These are phyloP conservation scores for Bergia puertoricense DNA, from an alignment of 92 coral and sea anemone genomes.

Conservation along the genomic window DNA sequence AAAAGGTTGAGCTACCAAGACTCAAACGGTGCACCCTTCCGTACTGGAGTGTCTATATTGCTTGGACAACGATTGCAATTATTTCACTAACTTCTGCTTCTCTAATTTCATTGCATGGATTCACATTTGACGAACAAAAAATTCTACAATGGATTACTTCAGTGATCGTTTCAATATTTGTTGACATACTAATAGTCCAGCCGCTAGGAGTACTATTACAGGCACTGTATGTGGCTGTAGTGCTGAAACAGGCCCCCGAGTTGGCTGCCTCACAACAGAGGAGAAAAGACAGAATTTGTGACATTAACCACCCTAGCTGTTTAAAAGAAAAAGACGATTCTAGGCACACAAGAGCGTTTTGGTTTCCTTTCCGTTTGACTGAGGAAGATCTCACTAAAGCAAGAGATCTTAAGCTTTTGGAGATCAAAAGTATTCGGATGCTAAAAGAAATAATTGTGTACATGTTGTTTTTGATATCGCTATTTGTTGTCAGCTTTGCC, in stretches of 20 bases:
- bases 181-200: constrained; percentile 76
- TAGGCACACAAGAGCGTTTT: not conserved
- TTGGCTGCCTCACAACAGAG: constrained; percentile 27
- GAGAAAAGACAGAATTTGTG: constrained; percentile 10
- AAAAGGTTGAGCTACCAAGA: not conserved
- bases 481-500: constrained; percentile 78
- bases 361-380: constrained; percentile 2
- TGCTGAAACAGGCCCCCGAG: constrained; percentile 75
- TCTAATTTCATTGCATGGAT: constrained; percentile 77
- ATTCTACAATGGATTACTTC: constrained; percentile 85
- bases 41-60: constrained; percentile 68
- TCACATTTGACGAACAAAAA: constrained; percentile 73
- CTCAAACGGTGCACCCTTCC: constrained; percentile 59
- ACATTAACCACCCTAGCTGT: not conserved
- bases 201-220: constrained; percentile 66
- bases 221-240: constrained; percentile 71
- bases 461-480: constrained; percentile 69
- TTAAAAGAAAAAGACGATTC: not conserved
- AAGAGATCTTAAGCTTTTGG: constrained; percentile 63
- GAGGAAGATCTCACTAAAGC: constrained; percentile 64
- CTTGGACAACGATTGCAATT: constrained; percentile 64
- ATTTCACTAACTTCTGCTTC: constrained; percentile 72
- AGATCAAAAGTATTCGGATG: constrained; percentile 75
- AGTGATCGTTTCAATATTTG: constrained; percentile 61
- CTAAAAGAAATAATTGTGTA: constrained; percentile 75